phyloP scores from a whole-genome alignment of 2,113 vertebrate genomes.

The Engraulis encrasicolus region DNA sequence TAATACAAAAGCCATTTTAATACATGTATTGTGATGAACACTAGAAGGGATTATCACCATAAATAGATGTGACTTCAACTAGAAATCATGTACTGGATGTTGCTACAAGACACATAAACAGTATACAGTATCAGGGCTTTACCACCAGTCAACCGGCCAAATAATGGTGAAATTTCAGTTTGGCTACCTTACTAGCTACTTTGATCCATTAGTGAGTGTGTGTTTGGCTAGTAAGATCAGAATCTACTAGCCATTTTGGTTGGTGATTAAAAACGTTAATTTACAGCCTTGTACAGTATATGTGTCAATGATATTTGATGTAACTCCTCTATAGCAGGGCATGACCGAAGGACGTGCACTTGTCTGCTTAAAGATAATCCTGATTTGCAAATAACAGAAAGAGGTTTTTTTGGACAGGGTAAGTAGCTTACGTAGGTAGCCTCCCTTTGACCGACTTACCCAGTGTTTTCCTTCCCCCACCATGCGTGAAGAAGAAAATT shows the following conservation, averaged over 20 bases:
- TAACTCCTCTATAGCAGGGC: neutral
- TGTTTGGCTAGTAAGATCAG: too few species aligned
- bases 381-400: conserved; percentile 39
- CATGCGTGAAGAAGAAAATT: conserved; percentile 40
- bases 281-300: too few species aligned
- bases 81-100: neutral
- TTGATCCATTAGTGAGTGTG: too few species aligned
- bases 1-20: conserved; percentile 38
- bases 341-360: conserved; percentile 22
- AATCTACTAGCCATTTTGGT: too few species aligned
- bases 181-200: too few species aligned
- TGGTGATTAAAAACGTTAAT: too few species aligned
- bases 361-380: conserved; percentile 44
- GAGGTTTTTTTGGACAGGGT: conserved; percentile 31
- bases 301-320: neutral
- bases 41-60: neutral
- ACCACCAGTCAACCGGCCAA: too few species aligned
- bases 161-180: too few species aligned
- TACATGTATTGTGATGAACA: conserved; percentile 21
- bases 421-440: conserved; percentile 53
- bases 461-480: conserved; percentile 39
- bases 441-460: conserved; percentile 28
- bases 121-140: too few species aligned
- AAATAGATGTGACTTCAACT: neutral
- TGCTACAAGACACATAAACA: neutral